Conservation (phyloP, 2,888 invertebrate genomes). For the Nomada flava region DNA sequence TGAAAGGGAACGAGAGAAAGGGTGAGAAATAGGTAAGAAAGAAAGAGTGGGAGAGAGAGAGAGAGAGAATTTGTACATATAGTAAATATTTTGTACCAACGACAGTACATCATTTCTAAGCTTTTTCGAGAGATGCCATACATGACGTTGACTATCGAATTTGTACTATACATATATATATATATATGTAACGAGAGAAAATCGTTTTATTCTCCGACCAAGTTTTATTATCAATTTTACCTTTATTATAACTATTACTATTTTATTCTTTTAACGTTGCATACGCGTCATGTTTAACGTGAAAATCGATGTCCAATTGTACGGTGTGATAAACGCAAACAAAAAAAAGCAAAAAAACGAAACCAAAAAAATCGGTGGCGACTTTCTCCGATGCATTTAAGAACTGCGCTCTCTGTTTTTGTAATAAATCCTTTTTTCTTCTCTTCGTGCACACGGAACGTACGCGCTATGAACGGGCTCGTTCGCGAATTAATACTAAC, state of each 20-base stretch:
- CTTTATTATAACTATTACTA: background rate
- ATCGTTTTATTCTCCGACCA: conserved; percentile 5
- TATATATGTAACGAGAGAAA: conserved; percentile 9
- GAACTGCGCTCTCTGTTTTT: conserved; percentile 3
- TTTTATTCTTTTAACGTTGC: background rate
- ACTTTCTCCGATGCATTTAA: conserved; percentile 6
- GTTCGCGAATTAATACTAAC: conserved; percentile 6
- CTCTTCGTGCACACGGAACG: background rate
- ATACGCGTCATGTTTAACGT: background rate
- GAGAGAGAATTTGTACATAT: conserved; percentile 68
- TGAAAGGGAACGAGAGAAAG: background rate
- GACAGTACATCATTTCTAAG: conserved; percentile 44
- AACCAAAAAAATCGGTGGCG: background rate
- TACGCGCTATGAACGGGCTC: conserved; percentile 4
- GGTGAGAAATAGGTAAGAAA: background rate
- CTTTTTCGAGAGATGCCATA: conserved; percentile 56
- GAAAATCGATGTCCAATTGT: too few species aligned
- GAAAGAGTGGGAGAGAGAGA: conserved; percentile 1
- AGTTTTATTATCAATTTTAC: background rate
- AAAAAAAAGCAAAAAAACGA: too few species aligned
- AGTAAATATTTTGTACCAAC: conserved; percentile 71
- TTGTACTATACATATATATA: conserved; percentile 40
- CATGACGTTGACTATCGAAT: conserved; percentile 48
- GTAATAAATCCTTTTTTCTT: conserved; percentile 36
- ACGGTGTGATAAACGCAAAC: too few species aligned